Conservation (phyloP, 1,140 invertebrate genomes). For the Drosophila asahinai region DNA sequence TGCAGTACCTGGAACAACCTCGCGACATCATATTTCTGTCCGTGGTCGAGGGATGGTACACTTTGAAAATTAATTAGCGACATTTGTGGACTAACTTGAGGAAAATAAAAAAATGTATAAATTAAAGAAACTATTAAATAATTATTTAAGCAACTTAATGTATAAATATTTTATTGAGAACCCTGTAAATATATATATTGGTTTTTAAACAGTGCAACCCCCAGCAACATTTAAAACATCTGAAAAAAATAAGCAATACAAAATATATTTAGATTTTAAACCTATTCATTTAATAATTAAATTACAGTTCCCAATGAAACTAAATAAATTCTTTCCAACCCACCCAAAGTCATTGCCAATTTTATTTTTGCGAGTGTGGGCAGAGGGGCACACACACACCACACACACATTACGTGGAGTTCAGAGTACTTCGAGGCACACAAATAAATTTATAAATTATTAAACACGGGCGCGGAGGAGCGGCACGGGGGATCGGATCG, state of each 20-base stretch:
- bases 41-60: constrained; percentile 32
- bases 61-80: not conserved
- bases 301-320: no score
- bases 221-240: no score
- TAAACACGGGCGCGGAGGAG: constrained; percentile 56
- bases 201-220: no score
- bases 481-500: constrained; percentile 13
- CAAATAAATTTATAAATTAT: constrained; percentile 82
- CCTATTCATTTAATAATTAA: no score
- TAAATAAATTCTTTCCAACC: no score
- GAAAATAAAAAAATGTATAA: not conserved
- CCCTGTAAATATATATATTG: no score
- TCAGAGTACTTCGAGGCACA: constrained; percentile 62
- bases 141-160: not conserved
- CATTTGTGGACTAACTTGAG: rapidly evolving
- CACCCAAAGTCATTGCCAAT: not conserved
- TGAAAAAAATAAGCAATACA: no score
- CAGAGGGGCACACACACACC: constrained; percentile 3
- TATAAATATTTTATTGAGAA: no score
- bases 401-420: constrained; percentile 62
- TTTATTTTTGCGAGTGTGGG: constrained; percentile 5
- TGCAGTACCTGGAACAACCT: constrained; percentile 66
- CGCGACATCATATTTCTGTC: constrained; percentile 34
- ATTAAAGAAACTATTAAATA: not conserved
- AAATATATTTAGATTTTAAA: no score